phyloP scores from a whole-genome alignment of 2,888 invertebrate genomes.

The Acholoe squamosa region DNA sequence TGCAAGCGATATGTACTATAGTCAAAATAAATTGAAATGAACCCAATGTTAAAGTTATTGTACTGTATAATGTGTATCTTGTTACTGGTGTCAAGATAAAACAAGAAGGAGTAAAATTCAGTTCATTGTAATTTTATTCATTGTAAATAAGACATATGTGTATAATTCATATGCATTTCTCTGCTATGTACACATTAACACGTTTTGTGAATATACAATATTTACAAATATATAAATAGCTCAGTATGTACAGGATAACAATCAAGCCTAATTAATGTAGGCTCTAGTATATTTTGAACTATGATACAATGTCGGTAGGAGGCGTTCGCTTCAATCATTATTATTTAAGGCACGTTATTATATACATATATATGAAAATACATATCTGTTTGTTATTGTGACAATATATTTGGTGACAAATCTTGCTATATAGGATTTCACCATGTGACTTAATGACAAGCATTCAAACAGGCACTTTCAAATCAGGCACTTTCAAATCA shows the following conservation, averaged over 20 bases:
- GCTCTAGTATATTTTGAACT: background rate
- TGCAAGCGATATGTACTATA: too few relatives aligned
- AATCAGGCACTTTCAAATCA: background rate
- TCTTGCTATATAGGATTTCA: too few relatives aligned
- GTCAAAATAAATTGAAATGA: too few relatives aligned
- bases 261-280: background rate
- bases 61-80: background rate
- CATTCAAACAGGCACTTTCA: background rate
- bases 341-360: background rate
- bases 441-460: background rate
- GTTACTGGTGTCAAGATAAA: background rate
- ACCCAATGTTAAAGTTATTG: too few relatives aligned
- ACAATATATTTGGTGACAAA: too few relatives aligned
- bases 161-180: slow-evolving; percentile 51
- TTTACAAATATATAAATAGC: slow-evolving; percentile 25
- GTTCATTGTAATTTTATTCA: slow-evolving; percentile 10
- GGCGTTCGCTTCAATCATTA: background rate
- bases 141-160: slow-evolving; percentile 55
- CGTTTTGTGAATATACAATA: slow-evolving; percentile 13
- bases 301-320: slow-evolving; percentile 10
- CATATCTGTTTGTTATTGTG: background rate
- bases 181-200: slow-evolving; percentile 16
- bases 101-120: slow-evolving; percentile 1
- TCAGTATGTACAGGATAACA: slow-evolving; percentile 39
- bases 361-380: background rate